phyloP scores from a whole-genome alignment of 2,797 vertebrate species.

The Sebastes baramenuke region DNA sequence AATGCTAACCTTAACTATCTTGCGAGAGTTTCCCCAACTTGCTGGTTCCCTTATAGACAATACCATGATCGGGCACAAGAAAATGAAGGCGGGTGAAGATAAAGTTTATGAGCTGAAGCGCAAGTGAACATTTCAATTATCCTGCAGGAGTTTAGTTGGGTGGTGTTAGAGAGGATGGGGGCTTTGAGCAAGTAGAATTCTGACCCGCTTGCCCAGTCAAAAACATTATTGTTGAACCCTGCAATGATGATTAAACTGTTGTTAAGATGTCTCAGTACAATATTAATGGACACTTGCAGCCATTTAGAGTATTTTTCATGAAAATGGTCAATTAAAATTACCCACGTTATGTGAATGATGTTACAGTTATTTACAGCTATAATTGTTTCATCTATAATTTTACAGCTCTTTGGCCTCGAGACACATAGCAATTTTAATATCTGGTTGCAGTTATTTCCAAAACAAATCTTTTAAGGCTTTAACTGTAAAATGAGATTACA shows the following conservation, averaged over 20 bases:
- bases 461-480: not conserved
- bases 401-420: conserved; percentile 27
- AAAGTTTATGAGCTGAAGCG: no score
- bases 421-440: not conserved
- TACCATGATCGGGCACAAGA: no score
- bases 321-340: conserved; percentile 24
- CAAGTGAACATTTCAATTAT: no score
- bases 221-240: no score
- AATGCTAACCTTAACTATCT: no score
- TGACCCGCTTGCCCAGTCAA: no score
- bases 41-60: no score
- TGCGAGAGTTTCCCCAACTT: no score
- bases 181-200: no score
- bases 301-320: conserved; percentile 39
- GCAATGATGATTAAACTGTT: conserved; percentile 17
- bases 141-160: no score
- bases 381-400: conserved; percentile 41
- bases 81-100: no score
- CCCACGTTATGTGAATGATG: conserved; percentile 24
- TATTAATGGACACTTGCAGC: conserved; percentile 24
- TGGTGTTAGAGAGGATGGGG: no score
- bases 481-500: not conserved
- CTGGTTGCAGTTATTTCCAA: not conserved
- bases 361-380: conserved; percentile 45
- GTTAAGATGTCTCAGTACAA: not conserved